A percentile compares a stretch with the other conserved stretches of the same genome.
Evolutionary conservation across 2,113 vertebrate species (phyloP).

Genomic region (Arvicanthis niloticus): DNA sequence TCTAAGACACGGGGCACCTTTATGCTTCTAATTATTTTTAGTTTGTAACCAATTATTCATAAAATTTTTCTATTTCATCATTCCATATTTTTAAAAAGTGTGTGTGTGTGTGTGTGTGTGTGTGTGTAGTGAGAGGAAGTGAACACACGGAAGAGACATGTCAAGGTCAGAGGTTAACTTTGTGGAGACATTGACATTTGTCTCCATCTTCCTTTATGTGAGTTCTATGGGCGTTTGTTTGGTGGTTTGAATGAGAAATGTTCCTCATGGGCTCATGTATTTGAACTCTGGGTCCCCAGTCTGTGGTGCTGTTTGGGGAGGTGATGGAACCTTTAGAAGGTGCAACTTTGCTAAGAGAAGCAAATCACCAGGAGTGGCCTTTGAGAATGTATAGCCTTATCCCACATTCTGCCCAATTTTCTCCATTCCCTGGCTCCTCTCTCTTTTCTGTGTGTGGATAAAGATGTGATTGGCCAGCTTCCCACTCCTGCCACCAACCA

Average conservation of each 20-base stretch:
- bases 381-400: background rate
- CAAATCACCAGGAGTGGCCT: background rate
- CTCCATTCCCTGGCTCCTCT: background rate
- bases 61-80: background rate
- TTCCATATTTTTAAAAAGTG: background rate
- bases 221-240: background rate
- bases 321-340: background rate
- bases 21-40: slow-evolving; percentile 12
- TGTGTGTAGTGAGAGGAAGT: background rate
- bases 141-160: background rate
- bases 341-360: background rate
- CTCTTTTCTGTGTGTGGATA: background rate
- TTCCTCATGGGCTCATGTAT: background rate
- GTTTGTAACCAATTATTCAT: slow-evolving; percentile 1
- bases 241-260: background rate
- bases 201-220: no score
- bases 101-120: background rate
- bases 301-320: background rate
- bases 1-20: slow-evolving; percentile 7
- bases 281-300: no score
- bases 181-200: no score
- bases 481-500: no score
- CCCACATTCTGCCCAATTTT: background rate
- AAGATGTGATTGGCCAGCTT: background rate
- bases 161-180: background rate